Base-by-base conservation (phyloP, 2,888 invertebrate genomes). In the Minunthozetes semirufus region DNA sequence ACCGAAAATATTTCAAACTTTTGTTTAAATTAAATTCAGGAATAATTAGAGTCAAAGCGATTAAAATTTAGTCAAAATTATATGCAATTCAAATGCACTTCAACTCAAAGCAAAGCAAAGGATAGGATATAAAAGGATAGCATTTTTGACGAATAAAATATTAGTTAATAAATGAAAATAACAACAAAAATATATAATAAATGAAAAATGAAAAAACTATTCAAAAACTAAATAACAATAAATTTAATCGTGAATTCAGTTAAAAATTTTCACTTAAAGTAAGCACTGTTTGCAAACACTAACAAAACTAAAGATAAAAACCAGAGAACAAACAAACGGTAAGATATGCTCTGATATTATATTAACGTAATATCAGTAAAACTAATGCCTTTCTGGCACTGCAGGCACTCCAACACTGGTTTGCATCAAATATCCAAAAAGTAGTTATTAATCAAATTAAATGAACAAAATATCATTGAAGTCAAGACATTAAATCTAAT, bases 341-440 rank as follows among this genome's bases (percentile, higher is more conserved):
- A 59, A 59, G 59, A 59, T 29, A 59, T 59, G 59, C 22, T 59
- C 25, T 59, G 27, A 59, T 59, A 59, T 59, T 42, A 13, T 56
- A 59, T 59, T 15, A 29, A 29, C 42, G 42, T 59, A 29, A 59
- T 59, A 59, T 15, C 56, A 56, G n/a, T 56, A 56, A 29, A 22
- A 50, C 5, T 59, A 59, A 59, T 59, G 59, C 9, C 15, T 29
- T 59, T 59, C 29, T 59, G 59, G 59, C 29, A 59, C 59, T 59
- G 59, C 59, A 59, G 59, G 56, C 56, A 56, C 56, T 56, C 29
- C 22, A 59, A 27, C 29, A 15, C 59, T 59, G 59, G 50, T 59
- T 59, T 59, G 59, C 59, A 59, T 59, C 59, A 59, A 59, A 59
- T 59, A 15, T 25, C 56, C 59, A 59, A 59, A 59, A 59, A 59